Evolutionary conservation across 1,140 invertebrate species (phyloP).

Genomic region (Anastrepha obliqua): DNA sequence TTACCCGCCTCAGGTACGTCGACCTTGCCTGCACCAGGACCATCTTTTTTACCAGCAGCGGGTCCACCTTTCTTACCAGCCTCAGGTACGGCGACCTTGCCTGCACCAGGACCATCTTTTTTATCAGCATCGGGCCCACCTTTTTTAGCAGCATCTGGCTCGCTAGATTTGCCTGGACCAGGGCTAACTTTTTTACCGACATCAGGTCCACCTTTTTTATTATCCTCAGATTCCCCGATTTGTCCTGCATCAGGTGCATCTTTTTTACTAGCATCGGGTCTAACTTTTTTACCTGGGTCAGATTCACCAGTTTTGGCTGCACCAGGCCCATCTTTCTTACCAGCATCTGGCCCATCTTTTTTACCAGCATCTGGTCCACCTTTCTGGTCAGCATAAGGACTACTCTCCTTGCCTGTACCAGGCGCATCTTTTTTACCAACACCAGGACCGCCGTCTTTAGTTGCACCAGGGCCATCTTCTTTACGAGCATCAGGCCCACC

Average conservation of each 20-base stretch:
- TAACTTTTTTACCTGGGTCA: neutral
- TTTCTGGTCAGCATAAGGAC: too few relatives aligned
- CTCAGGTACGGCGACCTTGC: neutral
- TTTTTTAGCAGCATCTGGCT: neutral
- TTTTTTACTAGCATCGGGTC: neutral
- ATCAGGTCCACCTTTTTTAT: neutral
- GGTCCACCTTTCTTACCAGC: neutral
- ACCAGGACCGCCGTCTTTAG: neutral
- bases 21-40: neutral
- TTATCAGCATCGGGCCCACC: neutral
- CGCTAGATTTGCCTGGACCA: neutral
- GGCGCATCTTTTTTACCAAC: neutral
- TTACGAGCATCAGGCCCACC: neutral
- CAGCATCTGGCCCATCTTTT: conserved; percentile 8
- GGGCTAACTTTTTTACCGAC: neutral
- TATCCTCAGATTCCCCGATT: too few relatives aligned
- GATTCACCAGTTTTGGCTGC: neutral
- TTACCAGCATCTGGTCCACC: neutral
- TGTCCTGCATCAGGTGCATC: neutral
- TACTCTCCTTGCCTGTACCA: neutral
- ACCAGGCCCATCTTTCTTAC: neutral
- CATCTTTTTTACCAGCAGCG: neutral
- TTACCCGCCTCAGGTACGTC: neutral
- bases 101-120: neutral
- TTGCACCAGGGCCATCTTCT: neutral